Conservation (phyloP, 2,797 vertebrate species). For the Liparis tanakae region DNA sequence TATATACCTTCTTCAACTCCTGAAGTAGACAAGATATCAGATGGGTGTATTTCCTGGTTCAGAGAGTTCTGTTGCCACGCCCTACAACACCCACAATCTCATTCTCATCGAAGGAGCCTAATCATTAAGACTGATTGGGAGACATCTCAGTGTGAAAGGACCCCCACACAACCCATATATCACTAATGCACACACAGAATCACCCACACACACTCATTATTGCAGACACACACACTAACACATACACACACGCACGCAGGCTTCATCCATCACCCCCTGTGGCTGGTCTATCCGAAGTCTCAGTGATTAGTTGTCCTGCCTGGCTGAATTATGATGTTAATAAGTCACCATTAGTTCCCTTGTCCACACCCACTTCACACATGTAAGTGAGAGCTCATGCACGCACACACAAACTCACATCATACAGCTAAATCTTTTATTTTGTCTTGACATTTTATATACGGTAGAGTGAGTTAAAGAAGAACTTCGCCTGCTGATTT, state of each 20-base stretch:
- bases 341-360: conserved; percentile 87
- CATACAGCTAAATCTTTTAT: conserved; percentile 9
- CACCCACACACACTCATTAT: conserved; percentile 27
- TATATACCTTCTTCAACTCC: conserved; percentile 26
- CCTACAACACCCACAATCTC: conserved; percentile 52
- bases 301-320: conserved; percentile 87
- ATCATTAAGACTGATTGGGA: conserved; percentile 87
- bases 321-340: conserved; percentile 88
- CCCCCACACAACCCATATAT: conserved; percentile 77
- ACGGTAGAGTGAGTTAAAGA: conserved; percentile 21
- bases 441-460: conserved; percentile 12
- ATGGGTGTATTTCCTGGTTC: conserved; percentile 39
- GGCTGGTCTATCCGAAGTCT: conserved; percentile 86
- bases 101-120: conserved; percentile 76
- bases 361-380: conserved; percentile 66
- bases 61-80: conserved; percentile 42
- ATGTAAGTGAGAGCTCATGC: conserved; percentile 14
- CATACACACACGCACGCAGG: conserved; percentile 31
- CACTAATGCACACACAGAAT: conserved; percentile 48
- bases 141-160: conserved; percentile 83
- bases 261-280: conserved; percentile 80
- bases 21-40: conserved; percentile 28
- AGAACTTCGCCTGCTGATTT: neutral
- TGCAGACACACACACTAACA: conserved; percentile 24
- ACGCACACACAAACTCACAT: conserved; percentile 18